Evolutionary conservation across 2,113 vertebrate species (phyloP).

Genomic region (Calidris pugnax): DNA sequence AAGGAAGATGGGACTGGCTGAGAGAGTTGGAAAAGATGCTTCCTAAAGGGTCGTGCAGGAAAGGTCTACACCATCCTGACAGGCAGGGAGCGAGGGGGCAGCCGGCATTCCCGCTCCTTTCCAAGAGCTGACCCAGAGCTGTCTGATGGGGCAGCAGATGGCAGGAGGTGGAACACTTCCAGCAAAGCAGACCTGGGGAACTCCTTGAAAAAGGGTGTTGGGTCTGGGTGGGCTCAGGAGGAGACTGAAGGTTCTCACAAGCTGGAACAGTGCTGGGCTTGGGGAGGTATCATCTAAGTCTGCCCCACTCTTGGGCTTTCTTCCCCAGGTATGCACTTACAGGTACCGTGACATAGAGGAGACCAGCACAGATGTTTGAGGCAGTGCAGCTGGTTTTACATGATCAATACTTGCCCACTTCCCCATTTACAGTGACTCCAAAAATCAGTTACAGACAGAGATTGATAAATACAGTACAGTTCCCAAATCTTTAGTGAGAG

Average conservation of each 20-base stretch:
- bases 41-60: accelerated
- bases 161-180: not conserved
- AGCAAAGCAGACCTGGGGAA: not conserved
- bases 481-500: not conserved
- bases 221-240: not conserved
- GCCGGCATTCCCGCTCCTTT: not conserved
- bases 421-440: not conserved
- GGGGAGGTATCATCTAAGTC: not conserved
- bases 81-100: not conserved
- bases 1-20: not conserved
- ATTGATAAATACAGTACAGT: not conserved
- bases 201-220: not conserved
- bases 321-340: not conserved
- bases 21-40: not conserved
- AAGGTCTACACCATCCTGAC: not conserved
- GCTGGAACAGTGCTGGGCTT: not conserved
- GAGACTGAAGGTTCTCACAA: not conserved
- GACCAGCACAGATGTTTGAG: not conserved
- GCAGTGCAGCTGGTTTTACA: not conserved
- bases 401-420: not conserved
- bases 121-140: not conserved
- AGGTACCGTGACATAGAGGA: not conserved
- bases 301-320: not conserved
- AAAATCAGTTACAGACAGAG: not conserved
- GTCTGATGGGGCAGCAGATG: not conserved